A percentile compares a stretch with the other conserved stretches of the same genome.
Conservation (phyloP, 2,113 vertebrate species). For the Toxotes jaculatrix region DNA sequence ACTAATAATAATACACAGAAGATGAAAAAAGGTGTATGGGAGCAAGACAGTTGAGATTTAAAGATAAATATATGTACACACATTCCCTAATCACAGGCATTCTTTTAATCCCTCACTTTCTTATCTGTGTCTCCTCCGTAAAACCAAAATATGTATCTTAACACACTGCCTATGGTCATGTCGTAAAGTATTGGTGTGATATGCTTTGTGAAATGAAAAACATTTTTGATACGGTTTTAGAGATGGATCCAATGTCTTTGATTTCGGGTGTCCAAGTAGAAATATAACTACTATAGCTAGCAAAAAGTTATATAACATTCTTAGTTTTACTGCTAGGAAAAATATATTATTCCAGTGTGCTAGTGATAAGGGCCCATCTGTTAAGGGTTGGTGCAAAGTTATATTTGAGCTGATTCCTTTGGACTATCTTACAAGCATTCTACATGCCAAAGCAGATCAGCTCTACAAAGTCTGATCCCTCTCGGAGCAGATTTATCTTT, state of each 20-base stretch:
- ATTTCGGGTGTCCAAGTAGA: not conserved
- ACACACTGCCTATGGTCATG: not conserved
- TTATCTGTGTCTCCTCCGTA: not conserved
- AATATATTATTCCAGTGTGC: not conserved
- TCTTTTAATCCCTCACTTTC: not conserved
- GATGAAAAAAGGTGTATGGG: too few relatives aligned
- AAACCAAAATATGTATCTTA: not conserved
- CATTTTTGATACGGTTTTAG: not conserved
- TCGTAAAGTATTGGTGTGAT: not conserved
- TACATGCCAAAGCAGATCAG: not conserved
- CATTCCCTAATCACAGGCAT: not conserved
- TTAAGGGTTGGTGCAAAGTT: not conserved
- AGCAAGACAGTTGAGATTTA: too few relatives aligned
- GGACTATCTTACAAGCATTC: not conserved
- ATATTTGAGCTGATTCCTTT: not conserved
- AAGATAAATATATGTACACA: not conserved
- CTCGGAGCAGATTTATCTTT: not conserved
- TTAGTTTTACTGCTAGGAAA: not conserved
- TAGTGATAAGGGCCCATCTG: not conserved
- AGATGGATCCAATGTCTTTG: not conserved
- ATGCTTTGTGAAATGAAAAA: not conserved
- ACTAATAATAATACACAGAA: too few relatives aligned
- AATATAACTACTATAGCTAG: not conserved
- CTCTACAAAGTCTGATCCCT: not conserved
- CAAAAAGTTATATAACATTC: not conserved